These are phyloP conservation scores for Ormia ochracea DNA, from an alignment of 2,888 invertebrate genomes.

Conservation along the genomic window DNA sequence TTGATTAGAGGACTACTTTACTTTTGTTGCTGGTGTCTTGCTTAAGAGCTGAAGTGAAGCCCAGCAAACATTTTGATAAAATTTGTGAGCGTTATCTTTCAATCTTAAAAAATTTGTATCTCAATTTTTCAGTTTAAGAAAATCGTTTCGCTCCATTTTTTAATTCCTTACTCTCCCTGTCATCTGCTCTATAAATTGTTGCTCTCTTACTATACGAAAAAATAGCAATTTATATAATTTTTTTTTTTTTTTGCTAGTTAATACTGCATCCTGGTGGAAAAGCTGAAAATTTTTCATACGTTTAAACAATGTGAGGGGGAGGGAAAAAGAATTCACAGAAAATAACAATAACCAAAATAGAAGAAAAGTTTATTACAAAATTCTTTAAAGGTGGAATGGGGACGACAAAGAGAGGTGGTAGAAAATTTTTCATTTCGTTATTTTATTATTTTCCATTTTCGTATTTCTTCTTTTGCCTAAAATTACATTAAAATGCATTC, in stretches of 20 bases:
- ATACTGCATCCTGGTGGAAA: background rate
- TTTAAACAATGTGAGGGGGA: background rate
- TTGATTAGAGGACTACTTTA: too few relatives aligned
- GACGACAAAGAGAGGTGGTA: background rate
- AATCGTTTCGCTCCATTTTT: background rate
- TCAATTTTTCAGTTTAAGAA: background rate
- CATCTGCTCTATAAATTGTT: background rate
- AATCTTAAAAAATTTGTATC: background rate
- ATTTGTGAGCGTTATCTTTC: too few relatives aligned
- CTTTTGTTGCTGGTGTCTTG: too few relatives aligned
- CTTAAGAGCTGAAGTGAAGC: too few relatives aligned
- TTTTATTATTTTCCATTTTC: slow-evolving; percentile 21
- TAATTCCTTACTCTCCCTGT: background rate
- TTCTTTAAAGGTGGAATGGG: background rate
- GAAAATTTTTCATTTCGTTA: slow-evolving; percentile 14
- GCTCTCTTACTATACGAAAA: slow-evolving; percentile 1
- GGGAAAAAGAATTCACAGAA: background rate
- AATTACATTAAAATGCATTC: slow-evolving; percentile 61
- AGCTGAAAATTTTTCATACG: slow-evolving; percentile 1
- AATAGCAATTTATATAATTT: background rate
- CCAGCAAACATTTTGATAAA: too few relatives aligned
- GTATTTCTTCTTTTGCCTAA: slow-evolving; percentile 47
- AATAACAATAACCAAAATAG: background rate
- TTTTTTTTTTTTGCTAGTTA: background rate
- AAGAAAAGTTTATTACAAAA: slow-evolving; percentile 10